Evolutionary conservation across 2,888 invertebrate genomes (phyloP).

Genomic region (Epinotia brunnichana): DNA sequence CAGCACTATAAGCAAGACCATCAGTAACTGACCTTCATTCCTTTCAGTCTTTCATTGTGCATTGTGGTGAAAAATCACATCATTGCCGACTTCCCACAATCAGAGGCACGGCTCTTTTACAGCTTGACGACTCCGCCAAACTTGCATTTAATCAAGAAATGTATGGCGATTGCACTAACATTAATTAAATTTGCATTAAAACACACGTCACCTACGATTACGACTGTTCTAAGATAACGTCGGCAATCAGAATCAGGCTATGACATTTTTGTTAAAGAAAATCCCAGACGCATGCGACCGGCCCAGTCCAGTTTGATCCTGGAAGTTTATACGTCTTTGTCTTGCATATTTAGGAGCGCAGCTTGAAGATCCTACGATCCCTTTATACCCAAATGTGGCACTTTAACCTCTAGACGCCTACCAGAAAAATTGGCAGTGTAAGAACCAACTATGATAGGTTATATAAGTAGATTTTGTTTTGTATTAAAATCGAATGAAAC

Average conservation of each 20-base stretch:
- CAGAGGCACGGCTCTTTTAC: not conserved
- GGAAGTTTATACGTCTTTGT: not conserved
- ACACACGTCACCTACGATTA: not conserved
- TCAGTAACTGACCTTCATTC: not conserved
- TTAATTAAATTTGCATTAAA: conserved; percentile 1
- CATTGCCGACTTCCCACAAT: not conserved
- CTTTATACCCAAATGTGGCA: too few relatives aligned
- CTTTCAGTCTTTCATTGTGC: not conserved
- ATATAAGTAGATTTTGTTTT: too few relatives aligned
- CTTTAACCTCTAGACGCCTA: too few relatives aligned
- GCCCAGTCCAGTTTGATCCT: not conserved
- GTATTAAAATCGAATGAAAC: too few relatives aligned
- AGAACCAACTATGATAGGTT: too few relatives aligned
- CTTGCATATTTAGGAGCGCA: too few relatives aligned
- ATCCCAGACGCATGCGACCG: too few relatives aligned
- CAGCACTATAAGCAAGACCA: too few relatives aligned
- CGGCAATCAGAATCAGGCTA: not conserved
- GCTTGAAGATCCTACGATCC: too few relatives aligned
- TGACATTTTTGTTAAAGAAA: not conserved
- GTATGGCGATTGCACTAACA: not conserved
- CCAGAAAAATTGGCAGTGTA: too few relatives aligned
- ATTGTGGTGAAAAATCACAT: not conserved
- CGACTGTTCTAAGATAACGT: not conserved
- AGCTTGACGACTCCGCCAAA: not conserved
- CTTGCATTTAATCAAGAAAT: not conserved